Conservation (phyloP, 2,797 vertebrate genomes). For the Hozukius guyotensis region DNA sequence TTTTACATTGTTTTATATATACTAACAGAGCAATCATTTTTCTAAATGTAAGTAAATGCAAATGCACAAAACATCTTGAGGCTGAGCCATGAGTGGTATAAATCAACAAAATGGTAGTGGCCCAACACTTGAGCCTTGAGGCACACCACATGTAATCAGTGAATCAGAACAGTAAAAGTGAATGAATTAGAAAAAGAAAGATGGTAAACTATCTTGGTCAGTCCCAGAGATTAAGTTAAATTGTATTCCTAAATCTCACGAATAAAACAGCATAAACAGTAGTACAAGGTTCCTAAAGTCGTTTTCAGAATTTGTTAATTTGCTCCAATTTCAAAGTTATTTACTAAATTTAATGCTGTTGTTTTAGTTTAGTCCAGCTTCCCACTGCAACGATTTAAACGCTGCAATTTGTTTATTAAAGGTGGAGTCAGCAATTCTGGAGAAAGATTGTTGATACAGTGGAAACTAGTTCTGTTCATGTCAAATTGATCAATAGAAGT, state of each 20-base stretch:
- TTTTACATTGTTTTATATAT: conserved; percentile 2
- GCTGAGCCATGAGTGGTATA: neutral
- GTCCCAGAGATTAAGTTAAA: neutral
- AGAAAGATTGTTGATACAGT: neutral
- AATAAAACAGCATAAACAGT: neutral
- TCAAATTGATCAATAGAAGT: neutral
- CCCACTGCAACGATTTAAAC: neutral
- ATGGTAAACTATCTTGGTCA: neutral
- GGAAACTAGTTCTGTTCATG: neutral
- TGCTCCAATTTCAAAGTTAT: neutral
- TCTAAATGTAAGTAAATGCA: conserved; percentile 1
- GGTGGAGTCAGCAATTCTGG: neutral
- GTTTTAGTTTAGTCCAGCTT: neutral
- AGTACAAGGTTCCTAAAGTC: neutral
- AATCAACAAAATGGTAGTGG: neutral
- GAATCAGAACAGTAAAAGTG: neutral
- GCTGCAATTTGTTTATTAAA: neutral
- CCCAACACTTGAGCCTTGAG: neutral
- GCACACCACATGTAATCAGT: neutral
- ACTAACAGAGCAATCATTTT: neutral
- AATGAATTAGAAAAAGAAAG: neutral
- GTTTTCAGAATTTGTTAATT: neutral
- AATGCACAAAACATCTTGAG: neutral
- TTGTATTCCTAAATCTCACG: neutral
- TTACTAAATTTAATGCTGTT: neutral